phyloP scores from a whole-genome alignment of 2,113 vertebrate species.

The Dolichallabes microphthalmus region DNA sequence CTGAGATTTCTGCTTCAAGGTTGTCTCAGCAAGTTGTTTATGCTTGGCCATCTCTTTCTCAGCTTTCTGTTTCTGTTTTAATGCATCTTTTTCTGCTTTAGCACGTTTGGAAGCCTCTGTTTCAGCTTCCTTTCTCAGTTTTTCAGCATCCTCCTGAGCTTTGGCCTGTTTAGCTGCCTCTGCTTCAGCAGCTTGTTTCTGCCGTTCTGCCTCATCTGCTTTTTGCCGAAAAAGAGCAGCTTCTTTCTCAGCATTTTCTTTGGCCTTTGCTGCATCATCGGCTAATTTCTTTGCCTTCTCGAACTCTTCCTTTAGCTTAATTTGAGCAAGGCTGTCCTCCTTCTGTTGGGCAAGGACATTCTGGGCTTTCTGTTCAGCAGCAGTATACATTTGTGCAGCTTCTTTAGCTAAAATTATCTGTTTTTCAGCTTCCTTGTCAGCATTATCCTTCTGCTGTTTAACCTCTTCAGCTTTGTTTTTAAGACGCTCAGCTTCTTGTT shows the following conservation, averaged over 20 bases:
- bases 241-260: slow-evolving; percentile 81
- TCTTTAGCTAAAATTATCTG: slow-evolving; percentile 86
- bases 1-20: slow-evolving; percentile 85
- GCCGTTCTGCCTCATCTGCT: slow-evolving; percentile 86
- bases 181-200: slow-evolving; percentile 82
- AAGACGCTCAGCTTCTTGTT: slow-evolving; percentile 87
- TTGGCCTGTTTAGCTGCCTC: slow-evolving; percentile 79
- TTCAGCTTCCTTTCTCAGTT: slow-evolving; percentile 84
- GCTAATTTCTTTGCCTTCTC: slow-evolving; percentile 78
- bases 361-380: slow-evolving; percentile 84
- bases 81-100: slow-evolving; percentile 81
- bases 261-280: slow-evolving; percentile 82
- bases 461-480: slow-evolving; percentile 84
- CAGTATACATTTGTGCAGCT: slow-evolving; percentile 81
- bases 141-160: slow-evolving; percentile 83
- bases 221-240: slow-evolving; percentile 78
- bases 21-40: slow-evolving; percentile 86
- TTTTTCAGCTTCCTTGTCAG: slow-evolving; percentile 82
- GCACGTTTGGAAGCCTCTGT: slow-evolving; percentile 81
- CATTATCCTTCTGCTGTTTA: slow-evolving; percentile 79
- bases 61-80: slow-evolving; percentile 84
- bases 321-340: slow-evolving; percentile 82
- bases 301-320: slow-evolving; percentile 80
- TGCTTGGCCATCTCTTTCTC: slow-evolving; percentile 91
- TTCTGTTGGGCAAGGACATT: slow-evolving; percentile 82